Evolutionary conservation across 1,140 invertebrate species (phyloP).

Genomic region (Gonatopus flavifemur): DNA sequence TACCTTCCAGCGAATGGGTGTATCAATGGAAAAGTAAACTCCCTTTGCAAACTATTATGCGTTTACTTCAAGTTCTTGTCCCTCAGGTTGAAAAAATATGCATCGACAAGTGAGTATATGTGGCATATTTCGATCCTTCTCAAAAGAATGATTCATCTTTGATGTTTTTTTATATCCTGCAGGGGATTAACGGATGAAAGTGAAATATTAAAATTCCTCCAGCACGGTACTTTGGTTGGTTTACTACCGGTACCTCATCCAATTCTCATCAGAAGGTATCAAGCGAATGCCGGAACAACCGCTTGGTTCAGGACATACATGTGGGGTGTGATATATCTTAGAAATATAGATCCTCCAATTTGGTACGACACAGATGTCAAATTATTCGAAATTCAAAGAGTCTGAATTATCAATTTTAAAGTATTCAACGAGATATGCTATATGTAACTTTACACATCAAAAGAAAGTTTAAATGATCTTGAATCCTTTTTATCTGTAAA

Average conservation of each 20-base stretch:
- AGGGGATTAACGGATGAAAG: conserved; percentile 99
- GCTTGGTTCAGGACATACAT: conserved; percentile 99
- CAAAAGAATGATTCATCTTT: conserved; percentile 1
- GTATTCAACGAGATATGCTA: no score
- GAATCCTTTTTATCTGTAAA: no score
- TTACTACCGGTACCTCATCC: conserved; percentile 98
- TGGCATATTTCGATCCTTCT: no score
- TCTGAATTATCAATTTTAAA: conserved; percentile 59
- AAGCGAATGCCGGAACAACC: conserved; percentile 96
- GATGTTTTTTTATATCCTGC: conserved; percentile 39
- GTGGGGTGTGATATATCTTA: conserved; percentile 98
- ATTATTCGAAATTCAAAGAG: conserved; percentile 94
- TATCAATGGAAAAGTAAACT: conserved; percentile 95
- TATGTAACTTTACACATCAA: no score
- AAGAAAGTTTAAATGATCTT: no score
- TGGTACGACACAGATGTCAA: conserved; percentile 99
- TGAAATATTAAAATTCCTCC: conserved; percentile 98
- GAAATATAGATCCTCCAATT: conserved; percentile 97
- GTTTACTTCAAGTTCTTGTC: conserved; percentile 95
- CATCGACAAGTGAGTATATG: conserved; percentile 92
- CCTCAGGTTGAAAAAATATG: conserved; percentile 99
- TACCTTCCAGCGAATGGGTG: conserved; percentile 91
- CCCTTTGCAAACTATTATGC: conserved; percentile 98
- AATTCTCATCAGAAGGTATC: conserved; percentile 98
- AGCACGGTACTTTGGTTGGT: conserved; percentile 97